These are phyloP conservation scores for Stenopsyche tienmushanensis DNA, from an alignment of 1,140 invertebrate species.

Conservation along the genomic window DNA sequence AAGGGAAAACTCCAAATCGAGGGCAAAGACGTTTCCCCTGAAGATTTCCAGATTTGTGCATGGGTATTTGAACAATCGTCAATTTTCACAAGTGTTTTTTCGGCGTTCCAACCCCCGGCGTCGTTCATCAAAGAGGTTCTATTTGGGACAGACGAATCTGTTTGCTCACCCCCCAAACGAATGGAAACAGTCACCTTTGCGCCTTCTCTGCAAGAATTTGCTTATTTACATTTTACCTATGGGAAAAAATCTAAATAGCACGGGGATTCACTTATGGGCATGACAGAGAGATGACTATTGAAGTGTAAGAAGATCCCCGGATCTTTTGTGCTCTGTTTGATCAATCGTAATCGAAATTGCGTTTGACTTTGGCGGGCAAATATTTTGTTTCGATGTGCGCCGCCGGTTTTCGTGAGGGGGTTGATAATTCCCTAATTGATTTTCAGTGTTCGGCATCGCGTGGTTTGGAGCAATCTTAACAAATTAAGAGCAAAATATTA, in stretches of 20 bases:
- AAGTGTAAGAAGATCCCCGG: too few relatives aligned
- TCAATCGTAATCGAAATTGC: constrained; percentile 35
- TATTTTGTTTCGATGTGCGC: too few relatives aligned
- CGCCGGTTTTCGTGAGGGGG: too few relatives aligned
- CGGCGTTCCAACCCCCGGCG: not conserved
- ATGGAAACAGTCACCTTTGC: not conserved
- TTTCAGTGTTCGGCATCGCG: too few relatives aligned
- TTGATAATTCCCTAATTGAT: too few relatives aligned
- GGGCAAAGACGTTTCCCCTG: constrained; percentile 9
- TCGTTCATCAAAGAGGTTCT: constrained; percentile 13
- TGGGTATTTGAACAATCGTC: constrained; percentile 36
- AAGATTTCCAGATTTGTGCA: constrained; percentile 26
- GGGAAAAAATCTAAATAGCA: constrained; percentile 27
- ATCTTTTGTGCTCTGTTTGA: constrained; percentile 35
- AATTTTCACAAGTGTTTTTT: constrained; percentile 33
- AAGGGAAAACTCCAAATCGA: not conserved
- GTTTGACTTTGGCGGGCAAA: too few relatives aligned
- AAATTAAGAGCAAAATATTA: constrained; percentile 4
- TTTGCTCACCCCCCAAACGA: constrained; percentile 20
- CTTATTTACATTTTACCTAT: constrained; percentile 32
- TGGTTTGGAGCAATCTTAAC: too few relatives aligned
- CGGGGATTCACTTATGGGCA: too few relatives aligned
- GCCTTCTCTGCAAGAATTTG: constrained; percentile 20
- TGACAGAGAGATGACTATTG: not conserved
- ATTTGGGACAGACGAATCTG: constrained; percentile 14